Conservation (phyloP, 1,140 invertebrate species). For the Drosophila subpulchrella region DNA sequence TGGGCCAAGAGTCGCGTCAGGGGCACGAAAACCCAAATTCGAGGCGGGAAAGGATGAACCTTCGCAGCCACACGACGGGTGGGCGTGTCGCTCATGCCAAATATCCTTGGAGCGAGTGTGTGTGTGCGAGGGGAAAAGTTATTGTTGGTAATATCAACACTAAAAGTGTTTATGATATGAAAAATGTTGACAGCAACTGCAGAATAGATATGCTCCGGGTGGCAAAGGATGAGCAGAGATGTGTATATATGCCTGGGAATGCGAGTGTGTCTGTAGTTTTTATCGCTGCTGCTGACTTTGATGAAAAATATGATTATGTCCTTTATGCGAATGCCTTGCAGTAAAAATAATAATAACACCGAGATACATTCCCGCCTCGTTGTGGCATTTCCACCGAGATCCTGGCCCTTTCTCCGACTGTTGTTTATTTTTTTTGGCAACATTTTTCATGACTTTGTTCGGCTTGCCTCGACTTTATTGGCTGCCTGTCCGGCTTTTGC, state of each 20-base stretch:
- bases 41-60: conserved; percentile 39
- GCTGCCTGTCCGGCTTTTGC: conserved; percentile 49
- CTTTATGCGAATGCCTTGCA: conserved; percentile 83
- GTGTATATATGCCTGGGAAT: background rate
- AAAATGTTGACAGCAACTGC: conserved; percentile 83
- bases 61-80: conserved; percentile 36
- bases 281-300: conserved; percentile 82
- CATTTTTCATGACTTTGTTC: conserved; percentile 81
- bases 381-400: conserved; percentile 37
- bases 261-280: conserved; percentile 71
- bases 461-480: conserved; percentile 70
- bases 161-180: conserved; percentile 83
- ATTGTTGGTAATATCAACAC: conserved; percentile 83
- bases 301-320: conserved; percentile 83
- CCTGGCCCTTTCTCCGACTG: conserved; percentile 14
- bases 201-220: conserved; percentile 65
- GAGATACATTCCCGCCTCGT: conserved; percentile 38
- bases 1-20: conserved; percentile 38
- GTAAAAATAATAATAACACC: conserved; percentile 83
- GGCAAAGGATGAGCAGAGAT: conserved; percentile 19
- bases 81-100: conserved; percentile 52
- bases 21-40: conserved; percentile 38
- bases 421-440: conserved; percentile 65
- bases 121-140: conserved; percentile 62
- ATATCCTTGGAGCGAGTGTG: conserved; percentile 16